Conservation (phyloP, 2,888 invertebrate species). For the Mylabris sibirica region DNA sequence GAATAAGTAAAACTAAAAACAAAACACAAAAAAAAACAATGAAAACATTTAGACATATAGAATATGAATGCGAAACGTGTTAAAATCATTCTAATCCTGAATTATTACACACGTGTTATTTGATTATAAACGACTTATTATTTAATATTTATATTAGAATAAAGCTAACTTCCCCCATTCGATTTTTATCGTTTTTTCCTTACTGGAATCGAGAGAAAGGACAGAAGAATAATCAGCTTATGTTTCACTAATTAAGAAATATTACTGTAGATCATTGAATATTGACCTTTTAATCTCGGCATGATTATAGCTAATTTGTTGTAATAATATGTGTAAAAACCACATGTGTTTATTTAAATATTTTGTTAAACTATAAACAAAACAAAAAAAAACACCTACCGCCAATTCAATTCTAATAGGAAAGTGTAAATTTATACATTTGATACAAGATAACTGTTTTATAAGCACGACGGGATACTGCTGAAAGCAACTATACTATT, state of each 20-base stretch:
- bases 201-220: neutral
- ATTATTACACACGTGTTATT: neutral
- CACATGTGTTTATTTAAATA: neutral
- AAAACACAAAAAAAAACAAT: neutral
- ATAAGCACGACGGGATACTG: neutral
- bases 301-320: neutral
- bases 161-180: neutral
- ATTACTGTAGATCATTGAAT: neutral
- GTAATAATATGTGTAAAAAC: neutral
- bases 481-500: neutral
- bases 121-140: neutral
- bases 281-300: neutral
- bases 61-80: constrained; percentile 3
- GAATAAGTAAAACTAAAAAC: too few relatives aligned
- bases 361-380: neutral
- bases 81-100: constrained; percentile 13
- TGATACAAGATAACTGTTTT: constrained; percentile 14
- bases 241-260: constrained; percentile 1
- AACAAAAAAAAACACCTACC: neutral
- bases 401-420: neutral
- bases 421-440: constrained; percentile 12
- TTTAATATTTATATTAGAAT: neutral
- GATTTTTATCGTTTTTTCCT: neutral
- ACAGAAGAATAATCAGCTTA: neutral
- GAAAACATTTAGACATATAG: neutral